Base-by-base conservation (phyloP, 1,140 invertebrate genomes). In the Babylonia areolata region DNA sequence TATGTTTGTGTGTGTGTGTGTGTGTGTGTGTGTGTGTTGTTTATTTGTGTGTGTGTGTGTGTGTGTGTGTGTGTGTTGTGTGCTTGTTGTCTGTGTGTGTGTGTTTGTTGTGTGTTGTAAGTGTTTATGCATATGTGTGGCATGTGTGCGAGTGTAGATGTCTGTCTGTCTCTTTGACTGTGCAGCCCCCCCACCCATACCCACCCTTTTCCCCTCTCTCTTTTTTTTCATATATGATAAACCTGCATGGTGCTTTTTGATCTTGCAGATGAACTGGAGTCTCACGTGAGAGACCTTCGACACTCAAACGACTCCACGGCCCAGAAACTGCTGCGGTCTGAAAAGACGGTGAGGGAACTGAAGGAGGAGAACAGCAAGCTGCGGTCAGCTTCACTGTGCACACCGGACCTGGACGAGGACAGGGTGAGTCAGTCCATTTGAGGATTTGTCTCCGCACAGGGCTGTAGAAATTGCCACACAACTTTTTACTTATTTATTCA, bases 281-380 rank as follows among this genome's bases (percentile, higher is more conserved):
- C 89, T 39, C 91, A 92, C 28, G 87, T 92, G 17, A 87, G 87
- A 40, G 92, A 92, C 69, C 75, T 92, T 64, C 90, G 91, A 20
- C 91, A 92, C 58, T 90, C 89, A 20, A 91, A 89, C 84, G 91
- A 92, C 51, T 85, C 88, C 1, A 88, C 92, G 3, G 84, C 86
- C 1, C 33, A 79, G 3, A 90, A 90, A 42, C 40, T 91, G 28
- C 51, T 82, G 37, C 83, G 71, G 33, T 82, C 90, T 31, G 92
- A 92, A 79, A 82, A 85, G 54, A 87, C 87, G 37, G 85, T 90
- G 12, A 81, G 87, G 31, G 83, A 87, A 33, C 81, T 92, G 35
- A 69, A 77, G 54, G 81, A 88, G 20, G 89, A 91, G 40, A 92
- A 91, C 73, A 86, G 87, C 39, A 83, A 86, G 6, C 84, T 91